Percentiles rank a stretch among this genome's conserved stretches.
Conservation (phyloP, 2,797 vertebrate genomes). For the Enteromius paludinosus region DNA sequence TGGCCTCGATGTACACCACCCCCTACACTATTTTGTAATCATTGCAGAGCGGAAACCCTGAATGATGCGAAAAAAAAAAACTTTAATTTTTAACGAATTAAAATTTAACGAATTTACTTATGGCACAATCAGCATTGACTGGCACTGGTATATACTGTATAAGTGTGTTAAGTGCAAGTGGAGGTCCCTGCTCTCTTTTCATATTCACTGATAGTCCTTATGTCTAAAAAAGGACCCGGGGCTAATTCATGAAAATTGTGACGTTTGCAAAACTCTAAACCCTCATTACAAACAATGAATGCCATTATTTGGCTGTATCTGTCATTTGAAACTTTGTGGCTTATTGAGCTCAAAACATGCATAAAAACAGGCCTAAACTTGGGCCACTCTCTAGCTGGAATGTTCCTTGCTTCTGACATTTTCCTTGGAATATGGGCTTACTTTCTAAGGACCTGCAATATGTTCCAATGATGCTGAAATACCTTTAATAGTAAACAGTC, state of each 20-base stretch:
- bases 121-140: not conserved
- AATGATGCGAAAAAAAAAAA: not conserved
- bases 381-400: slow-evolving; percentile 58
- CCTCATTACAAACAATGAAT: not conserved
- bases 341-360: slow-evolving; percentile 48
- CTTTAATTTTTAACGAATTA: not conserved
- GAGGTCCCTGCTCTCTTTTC: not conserved
- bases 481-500: slow-evolving; percentile 22
- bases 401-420: slow-evolving; percentile 58
- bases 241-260: no score
- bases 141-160: no score
- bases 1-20: not conserved
- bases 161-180: no score
- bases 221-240: not conserved
- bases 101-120: not conserved
- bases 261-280: not conserved
- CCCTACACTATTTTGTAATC: not conserved
- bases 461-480: slow-evolving; percentile 17
- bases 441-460: slow-evolving; percentile 51
- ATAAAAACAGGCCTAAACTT: slow-evolving; percentile 44
- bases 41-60: not conserved
- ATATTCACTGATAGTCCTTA: not conserved
- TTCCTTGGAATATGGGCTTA: slow-evolving; percentile 39
- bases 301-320: not conserved
- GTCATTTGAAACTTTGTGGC: slow-evolving; percentile 47